Evolutionary conservation across 1,140 invertebrate genomes (phyloP), one percentile per base, ranked within the genome.

Genomic region (Piezodorus guildinii): DNA sequence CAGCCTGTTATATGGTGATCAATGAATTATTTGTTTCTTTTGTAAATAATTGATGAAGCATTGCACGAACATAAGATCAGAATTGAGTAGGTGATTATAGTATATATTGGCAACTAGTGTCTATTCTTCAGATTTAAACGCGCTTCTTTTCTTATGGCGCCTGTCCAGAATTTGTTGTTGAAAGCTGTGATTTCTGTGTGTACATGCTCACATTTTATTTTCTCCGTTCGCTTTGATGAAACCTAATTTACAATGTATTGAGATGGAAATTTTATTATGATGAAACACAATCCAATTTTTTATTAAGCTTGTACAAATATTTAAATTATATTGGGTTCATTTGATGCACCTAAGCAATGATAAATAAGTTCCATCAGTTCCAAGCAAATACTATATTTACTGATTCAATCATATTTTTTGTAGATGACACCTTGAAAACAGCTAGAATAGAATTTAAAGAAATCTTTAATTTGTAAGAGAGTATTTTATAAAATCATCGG

Each of bases 131-230:
- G 23, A 60, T 17, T 16, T 60, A 60, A 9, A 60, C 27, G 17
- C 58, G 30, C 30, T 30, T 60, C 17, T 49, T 21, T 56, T 56
- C 14, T 56, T 56, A 27, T 23, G 23, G 52, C 23, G 23, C 23
- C 23, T 56, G 52, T 56, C 52, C 52, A 56, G 23, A 23, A 56
- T 56, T 10, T 56, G 52, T 23, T 56, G 23, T 25, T 39, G 23
- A 56, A 56, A 56, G 52, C 52, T 56, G 52, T 56, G 52, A 56
- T 56, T 56, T 56, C 17, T 56, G 6, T 56, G 52, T 23, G 12
- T 49, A 6, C 17, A 49, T 19, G 46, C 19, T 49, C 46, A 49
- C 19, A 49, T 19, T 19, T 19, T 49, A 49, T 19, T 49, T 49
- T 49, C 6, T 49, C 46, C 3, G 16, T 49, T 49, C 12, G 19